phyloP scores from a whole-genome alignment of 2,888 invertebrate species.

The Acleris holmiana region DNA sequence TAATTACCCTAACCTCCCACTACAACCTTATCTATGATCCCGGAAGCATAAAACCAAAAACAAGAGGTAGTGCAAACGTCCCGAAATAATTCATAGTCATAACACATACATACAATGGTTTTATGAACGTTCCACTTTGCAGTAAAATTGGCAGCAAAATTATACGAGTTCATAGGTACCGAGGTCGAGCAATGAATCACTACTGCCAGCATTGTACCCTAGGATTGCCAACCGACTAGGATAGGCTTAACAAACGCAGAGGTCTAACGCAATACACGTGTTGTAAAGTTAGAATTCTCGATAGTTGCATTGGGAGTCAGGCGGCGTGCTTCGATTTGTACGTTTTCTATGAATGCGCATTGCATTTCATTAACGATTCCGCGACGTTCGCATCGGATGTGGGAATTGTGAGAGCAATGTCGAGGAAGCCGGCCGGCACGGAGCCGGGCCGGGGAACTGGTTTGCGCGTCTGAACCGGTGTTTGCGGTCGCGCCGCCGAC shows the following conservation, averaged over 20 bases:
- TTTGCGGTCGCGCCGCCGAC: conserved; percentile 72
- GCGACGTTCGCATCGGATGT: conserved; percentile 45
- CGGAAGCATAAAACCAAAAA: background rate
- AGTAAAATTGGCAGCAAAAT: conserved; percentile 65
- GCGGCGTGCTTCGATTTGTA: conserved; percentile 36
- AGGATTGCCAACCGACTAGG: conserved; percentile 24
- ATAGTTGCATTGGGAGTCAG: conserved; percentile 8
- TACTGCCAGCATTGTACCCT: conserved; percentile 39
- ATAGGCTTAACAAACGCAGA: conserved; percentile 36
- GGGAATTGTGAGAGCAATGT: conserved; percentile 54
- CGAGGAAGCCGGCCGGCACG: conserved; percentile 46
- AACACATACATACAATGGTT: conserved; percentile 46
- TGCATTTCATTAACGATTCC: conserved; percentile 49
- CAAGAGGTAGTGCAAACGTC: conserved; percentile 14
- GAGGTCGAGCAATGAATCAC: conserved; percentile 56
- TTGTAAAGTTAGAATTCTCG: conserved; percentile 5
- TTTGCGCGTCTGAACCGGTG: conserved; percentile 62
- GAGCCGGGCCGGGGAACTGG: conserved; percentile 58
- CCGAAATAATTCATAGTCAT: conserved; percentile 37
- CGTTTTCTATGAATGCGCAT: conserved; percentile 43
- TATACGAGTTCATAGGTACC: conserved; percentile 46
- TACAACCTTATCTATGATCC: background rate
- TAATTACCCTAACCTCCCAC: background rate
- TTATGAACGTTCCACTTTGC: conserved; percentile 61
- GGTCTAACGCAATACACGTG: conserved; percentile 8